Conservation (phyloP, 53 echinoderm and acorn worm species). For the Apostichopus leukothele region DNA sequence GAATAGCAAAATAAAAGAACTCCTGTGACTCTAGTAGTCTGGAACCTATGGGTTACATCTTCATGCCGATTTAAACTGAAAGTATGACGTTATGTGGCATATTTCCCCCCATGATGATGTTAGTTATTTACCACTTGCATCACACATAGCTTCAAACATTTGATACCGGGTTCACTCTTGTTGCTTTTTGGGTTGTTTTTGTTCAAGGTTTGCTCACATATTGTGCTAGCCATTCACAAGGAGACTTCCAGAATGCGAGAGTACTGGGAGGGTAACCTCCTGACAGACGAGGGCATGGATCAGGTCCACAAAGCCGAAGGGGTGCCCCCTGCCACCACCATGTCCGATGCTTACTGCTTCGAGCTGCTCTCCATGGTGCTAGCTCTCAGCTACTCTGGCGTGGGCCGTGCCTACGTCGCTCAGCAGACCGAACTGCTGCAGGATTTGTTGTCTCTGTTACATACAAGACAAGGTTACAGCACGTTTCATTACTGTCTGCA, state of each 20-base stretch:
- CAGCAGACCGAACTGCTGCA: slow-evolving; percentile 84
- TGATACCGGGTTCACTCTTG: neutral
- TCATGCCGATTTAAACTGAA: no score
- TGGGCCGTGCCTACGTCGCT: slow-evolving; percentile 88
- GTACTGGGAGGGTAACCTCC: slow-evolving; percentile 77
- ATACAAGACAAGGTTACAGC: slow-evolving; percentile 48
- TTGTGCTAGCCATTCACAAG: slow-evolving; percentile 96
- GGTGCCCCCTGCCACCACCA: slow-evolving; percentile 45
- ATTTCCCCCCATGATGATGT: no score
- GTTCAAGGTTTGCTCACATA: slow-evolving; percentile 91
- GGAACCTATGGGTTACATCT: no score
- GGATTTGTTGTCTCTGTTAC: slow-evolving; percentile 85
- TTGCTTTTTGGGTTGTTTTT: no score
- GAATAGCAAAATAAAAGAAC: no score
- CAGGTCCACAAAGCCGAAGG: slow-evolving; percentile 57
- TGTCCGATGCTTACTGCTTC: slow-evolving; percentile 96
- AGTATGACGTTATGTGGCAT: no score
- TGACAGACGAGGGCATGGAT: slow-evolving; percentile 17
- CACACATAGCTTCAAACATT: neutral
- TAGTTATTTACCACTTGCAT: no score
- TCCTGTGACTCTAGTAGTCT: no score
- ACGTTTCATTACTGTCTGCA: no score
- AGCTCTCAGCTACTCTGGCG: slow-evolving; percentile 90
- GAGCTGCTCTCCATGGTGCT: slow-evolving; percentile 97
- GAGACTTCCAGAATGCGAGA: slow-evolving; percentile 89